Base-by-base conservation (phyloP, 2,888 invertebrate species). In the Aricia artaxerxes region DNA sequence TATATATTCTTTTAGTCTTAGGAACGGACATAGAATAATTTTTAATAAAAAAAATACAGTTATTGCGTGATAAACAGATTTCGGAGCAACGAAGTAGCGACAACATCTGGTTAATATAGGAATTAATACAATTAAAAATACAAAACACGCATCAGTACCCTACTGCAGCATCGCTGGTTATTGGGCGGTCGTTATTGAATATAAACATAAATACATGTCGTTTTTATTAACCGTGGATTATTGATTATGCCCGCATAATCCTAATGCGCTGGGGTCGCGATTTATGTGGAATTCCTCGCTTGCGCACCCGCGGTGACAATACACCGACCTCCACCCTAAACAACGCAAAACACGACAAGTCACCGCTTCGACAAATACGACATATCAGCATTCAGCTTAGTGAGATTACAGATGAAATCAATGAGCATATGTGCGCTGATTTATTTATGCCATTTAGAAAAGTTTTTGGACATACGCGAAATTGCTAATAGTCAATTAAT, bases 211-310 rank as follows among this genome's bases (percentile, higher is more conserved):
- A 53, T 53, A 44, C 44, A 73, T 38, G 60, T 73, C 78, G 44
- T 60, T 61, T 16, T 78, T 73, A 78, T 78, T 78, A 40, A 61
- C 53, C 75, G 73, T 78, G 44, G n/a, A 61, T 73, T 80, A 81
- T 80, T 80, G 81, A 80, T 79, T 69, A 80, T 79, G 79, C 79
- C 81, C 80, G 80, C 80, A 82, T 83, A 85, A 83, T 84, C 86
- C 85, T 73, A 60, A 78, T 60, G 78, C 72, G 60, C 31, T 73
- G 78, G 78, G 73, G 73, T 60, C 31, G 61, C 13, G 73, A 78
- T 78, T 78, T 73, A 64, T 75, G 78, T 44, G 60, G 60, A 73
- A 78, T 75, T 78, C 64, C 75, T 75, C 78, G 78, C 73, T 75
- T 60, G 78, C 61, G 57, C 31, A 57, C 57, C 40, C 73, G 38